A percentile compares a stretch with the other conserved stretches of the same genome.
phyloP scores from a whole-genome alignment of 2,888 invertebrate species.

The Seira ritae region DNA sequence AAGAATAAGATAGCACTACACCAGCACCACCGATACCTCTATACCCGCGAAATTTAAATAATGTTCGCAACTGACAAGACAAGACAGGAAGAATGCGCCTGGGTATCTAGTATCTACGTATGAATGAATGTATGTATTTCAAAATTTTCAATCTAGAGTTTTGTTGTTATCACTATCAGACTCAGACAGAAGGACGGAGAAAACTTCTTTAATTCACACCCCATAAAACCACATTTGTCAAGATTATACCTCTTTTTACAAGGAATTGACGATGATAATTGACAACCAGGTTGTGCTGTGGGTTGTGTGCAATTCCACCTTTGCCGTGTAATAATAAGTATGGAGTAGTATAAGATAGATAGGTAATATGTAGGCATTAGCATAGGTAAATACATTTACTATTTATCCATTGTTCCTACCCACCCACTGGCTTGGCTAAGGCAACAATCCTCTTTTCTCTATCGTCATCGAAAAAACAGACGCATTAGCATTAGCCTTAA shows the following conservation, averaged over 20 bases:
- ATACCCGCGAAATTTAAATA: neutral
- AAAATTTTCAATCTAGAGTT: too few species aligned
- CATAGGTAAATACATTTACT: neutral
- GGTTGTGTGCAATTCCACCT: conserved; percentile 31
- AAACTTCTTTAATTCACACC: conserved; percentile 61
- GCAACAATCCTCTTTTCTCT: neutral
- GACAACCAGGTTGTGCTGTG: too few species aligned
- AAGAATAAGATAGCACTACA: too few species aligned
- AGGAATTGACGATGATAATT: conserved; percentile 45
- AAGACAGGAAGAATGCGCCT: too few species aligned
- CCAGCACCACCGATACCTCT: neutral
- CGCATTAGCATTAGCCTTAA: neutral
- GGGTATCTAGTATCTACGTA: too few species aligned
- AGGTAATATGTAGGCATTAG: too few species aligned
- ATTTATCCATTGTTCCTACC: neutral
- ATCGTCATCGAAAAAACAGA: neutral
- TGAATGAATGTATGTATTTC: too few species aligned
- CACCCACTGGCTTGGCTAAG: neutral
- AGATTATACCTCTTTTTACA: conserved; percentile 60
- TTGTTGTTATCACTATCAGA: too few species aligned
- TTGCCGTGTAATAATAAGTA: neutral
- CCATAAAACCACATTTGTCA: conserved; percentile 64
- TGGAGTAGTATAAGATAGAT: too few species aligned
- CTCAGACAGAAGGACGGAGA: neutral
- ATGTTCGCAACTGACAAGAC: neutral